Conservation (phyloP, 1,140 invertebrate genomes). For the Atopsyche davidsoni region DNA sequence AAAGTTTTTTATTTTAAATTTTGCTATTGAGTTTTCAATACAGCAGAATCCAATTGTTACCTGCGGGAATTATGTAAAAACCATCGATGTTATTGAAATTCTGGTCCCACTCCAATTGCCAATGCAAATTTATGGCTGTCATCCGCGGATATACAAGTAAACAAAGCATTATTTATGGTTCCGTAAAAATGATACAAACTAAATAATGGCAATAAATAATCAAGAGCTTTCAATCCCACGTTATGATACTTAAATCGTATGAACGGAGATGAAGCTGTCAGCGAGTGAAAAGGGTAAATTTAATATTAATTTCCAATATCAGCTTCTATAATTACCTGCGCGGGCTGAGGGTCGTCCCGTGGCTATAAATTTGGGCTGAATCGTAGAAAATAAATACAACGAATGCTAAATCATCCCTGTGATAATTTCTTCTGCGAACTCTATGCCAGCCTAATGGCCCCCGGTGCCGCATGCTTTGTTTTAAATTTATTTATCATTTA, state of each 20-base stretch:
- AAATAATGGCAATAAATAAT: constrained; percentile 20
- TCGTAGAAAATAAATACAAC: no score
- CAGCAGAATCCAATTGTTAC: no score
- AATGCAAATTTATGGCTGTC: not conserved
- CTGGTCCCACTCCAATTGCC: no score
- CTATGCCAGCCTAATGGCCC: no score
- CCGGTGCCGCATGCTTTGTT: no score
- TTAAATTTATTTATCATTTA: no score
- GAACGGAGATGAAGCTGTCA: constrained; percentile 22
- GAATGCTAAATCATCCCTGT: no score
- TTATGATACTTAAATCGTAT: constrained; percentile 13
- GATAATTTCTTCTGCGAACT: no score
- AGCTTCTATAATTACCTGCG: constrained; percentile 4
- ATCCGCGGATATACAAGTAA: not conserved
- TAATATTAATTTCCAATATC: constrained; percentile 23
- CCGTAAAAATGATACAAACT: constrained; percentile 1
- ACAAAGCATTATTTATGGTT: not conserved
- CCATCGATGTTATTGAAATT: no score
- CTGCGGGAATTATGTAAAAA: no score
- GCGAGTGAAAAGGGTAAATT: constrained; percentile 16
- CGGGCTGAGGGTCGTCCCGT: not conserved
- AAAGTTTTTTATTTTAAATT: no score
- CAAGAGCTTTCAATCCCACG: constrained; percentile 7
- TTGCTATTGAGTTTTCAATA: no score
- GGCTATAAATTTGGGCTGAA: constrained; percentile 1